Base-by-base conservation (phyloP, 2,888 invertebrate genomes). In the Acrobasis suavella region DNA sequence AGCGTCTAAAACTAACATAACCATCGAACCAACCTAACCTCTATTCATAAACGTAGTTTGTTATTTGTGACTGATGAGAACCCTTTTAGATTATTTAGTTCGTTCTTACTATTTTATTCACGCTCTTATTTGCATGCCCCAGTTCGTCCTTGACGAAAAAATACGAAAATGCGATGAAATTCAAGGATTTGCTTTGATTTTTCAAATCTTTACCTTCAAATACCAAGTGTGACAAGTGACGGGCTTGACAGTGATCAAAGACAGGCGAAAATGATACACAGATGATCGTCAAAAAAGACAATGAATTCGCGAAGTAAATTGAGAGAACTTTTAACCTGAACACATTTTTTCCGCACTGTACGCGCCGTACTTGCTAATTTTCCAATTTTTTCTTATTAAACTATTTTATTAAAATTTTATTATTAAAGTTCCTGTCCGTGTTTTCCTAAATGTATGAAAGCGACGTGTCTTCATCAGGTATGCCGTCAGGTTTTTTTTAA, bases 31-130 rank as follows among this genome's bases (percentile, higher is more conserved):
- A 52, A n/a, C 32, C 17, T 22, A 56, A 55, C 15, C 55, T 42
- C 17, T 56, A 42, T 56, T 17, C 42, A 42, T 42, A 56, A 56
- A 42, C 16, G 6, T 15, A 42, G 42, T 16, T 6, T 17, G 6
- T 17, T 9, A 17, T 12, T 38, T 16, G 42, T 15, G 54, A 38
- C n/a, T 62, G 62, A 58, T 50, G 58, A 32, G 12, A 17, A 38
- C 49, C 56, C 59, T 60, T 46, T 55, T 60, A 59, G 46, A 54
- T 65, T 38, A 63, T 62, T 54, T 46, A 65, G 51, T 38, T 49
- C 22, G 52, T 32, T 49, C 58, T 52, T 38, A 49, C 62, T 65
- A 58, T 62, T 62, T 65, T 65, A 65, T 65, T 63, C 65, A 65
- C 56, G 60, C 16, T 32, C 51, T 22, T 39, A 46, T 60, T 62